Conservation (phyloP, 2,888 invertebrate species). For the Torymus tubicola region DNA sequence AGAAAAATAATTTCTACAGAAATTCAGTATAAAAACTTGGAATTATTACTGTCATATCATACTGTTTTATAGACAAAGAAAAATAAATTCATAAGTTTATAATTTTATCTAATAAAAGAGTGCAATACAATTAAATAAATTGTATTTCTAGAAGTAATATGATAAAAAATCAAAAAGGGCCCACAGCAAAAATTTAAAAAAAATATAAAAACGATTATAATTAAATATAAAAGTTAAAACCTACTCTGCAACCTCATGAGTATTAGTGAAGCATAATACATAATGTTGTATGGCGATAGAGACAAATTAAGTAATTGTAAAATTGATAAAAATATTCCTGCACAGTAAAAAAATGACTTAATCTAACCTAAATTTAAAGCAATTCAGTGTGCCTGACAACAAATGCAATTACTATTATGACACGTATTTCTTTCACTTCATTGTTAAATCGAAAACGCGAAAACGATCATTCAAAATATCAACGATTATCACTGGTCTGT, state of each 20-base stretch:
- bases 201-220: slow-evolving; percentile 55
- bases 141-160: no score
- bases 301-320: slow-evolving; percentile 67
- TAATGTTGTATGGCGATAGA: slow-evolving; percentile 66
- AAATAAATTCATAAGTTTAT: no score
- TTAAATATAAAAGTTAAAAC: slow-evolving; percentile 59
- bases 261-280: slow-evolving; percentile 73
- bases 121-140: no score
- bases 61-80: neutral
- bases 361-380: slow-evolving; percentile 64
- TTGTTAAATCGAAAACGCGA: slow-evolving; percentile 49
- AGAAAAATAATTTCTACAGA: no score
- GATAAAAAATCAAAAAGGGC: slow-evolving; percentile 17
- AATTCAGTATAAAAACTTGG: neutral
- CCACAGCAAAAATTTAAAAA: slow-evolving; percentile 53
- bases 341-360: slow-evolving; percentile 54
- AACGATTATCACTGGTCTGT: slow-evolving; percentile 40
- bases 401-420: slow-evolving; percentile 58
- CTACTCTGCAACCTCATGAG: slow-evolving; percentile 72
- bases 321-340: slow-evolving; percentile 42
- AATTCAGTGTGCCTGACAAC: slow-evolving; percentile 67
- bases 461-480: slow-evolving; percentile 49
- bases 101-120: no score
- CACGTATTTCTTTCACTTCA: slow-evolving; percentile 35
- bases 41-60: neutral